These are phyloP conservation scores for Mesitornis unicolor DNA, from an alignment of 2,113 vertebrate species.

Conservation along the genomic window DNA sequence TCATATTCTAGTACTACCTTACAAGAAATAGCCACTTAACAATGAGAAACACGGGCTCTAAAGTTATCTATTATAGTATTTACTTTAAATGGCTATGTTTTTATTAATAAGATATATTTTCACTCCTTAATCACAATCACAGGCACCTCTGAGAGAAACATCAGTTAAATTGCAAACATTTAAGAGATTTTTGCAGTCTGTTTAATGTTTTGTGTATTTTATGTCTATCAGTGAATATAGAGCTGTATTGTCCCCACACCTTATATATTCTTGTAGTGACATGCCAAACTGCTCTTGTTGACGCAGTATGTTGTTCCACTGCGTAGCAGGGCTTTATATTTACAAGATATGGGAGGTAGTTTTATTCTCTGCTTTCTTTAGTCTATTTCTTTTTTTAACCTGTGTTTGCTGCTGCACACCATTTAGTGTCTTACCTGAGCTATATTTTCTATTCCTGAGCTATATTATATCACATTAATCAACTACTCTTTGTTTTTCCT, in stretches of 20 bases:
- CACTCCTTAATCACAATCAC: neutral
- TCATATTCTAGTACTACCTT: neutral
- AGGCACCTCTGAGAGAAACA: neutral
- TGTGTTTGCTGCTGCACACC: neutral
- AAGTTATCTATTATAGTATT: neutral
- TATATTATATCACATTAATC: neutral
- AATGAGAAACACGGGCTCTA: too few species aligned
- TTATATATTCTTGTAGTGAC: neutral
- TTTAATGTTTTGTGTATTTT: neutral
- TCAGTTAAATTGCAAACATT: neutral
- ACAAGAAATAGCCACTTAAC: neutral
- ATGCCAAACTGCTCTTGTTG: neutral
- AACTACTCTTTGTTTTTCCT: neutral
- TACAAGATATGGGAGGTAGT: neutral
- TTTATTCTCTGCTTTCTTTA: neutral
- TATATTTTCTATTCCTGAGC: neutral
- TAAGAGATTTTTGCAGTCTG: neutral
- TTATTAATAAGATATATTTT: constrained; percentile 30
- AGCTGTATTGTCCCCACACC: neutral
- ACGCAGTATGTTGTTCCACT: neutral
- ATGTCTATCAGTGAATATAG: neutral
- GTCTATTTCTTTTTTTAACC: neutral
- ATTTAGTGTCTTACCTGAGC: neutral
- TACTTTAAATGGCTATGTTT: neutral
- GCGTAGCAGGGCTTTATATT: neutral